Conservation (phyloP, 2,888 invertebrate genomes). For the Sphaerophoria taeniata region DNA sequence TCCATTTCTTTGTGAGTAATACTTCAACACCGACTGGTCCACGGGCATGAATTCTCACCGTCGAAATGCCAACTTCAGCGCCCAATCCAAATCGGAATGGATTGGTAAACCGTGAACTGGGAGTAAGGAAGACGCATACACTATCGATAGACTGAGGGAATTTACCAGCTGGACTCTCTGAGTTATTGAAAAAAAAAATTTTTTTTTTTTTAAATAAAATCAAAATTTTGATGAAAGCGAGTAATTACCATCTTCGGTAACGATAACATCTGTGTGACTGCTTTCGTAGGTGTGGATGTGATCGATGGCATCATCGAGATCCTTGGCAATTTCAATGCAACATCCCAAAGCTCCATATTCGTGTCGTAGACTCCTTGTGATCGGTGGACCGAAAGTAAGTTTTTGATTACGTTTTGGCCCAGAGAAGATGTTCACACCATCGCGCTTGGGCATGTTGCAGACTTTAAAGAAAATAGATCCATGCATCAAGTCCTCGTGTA, state of each 20-base stretch:
- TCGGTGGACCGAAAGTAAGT: constrained; percentile 97
- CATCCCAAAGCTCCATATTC: constrained; percentile 98
- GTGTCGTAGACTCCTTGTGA: constrained; percentile 93
- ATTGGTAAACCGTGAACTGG: constrained; percentile 97
- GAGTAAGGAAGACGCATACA: constrained; percentile 99
- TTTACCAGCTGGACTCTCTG: constrained; percentile 84
- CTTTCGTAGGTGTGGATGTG: constrained; percentile 98
- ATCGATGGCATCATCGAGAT: constrained; percentile 93
- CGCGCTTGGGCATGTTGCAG: constrained; percentile 94
- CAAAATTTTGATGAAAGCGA: background rate
- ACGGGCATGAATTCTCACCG: constrained; percentile 92
- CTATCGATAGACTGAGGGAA: constrained; percentile 96
- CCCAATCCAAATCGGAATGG: constrained; percentile 98
- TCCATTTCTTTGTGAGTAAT: constrained; percentile 98
- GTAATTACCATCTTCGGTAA: constrained; percentile 92
- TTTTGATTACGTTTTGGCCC: constrained; percentile 92
- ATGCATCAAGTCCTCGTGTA: constrained; percentile 93
- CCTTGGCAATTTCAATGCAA: constrained; percentile 96
- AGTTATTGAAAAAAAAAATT: background rate
- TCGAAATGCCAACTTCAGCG: constrained; percentile 95
- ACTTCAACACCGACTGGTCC: constrained; percentile 99
- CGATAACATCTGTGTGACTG: constrained; percentile 97
- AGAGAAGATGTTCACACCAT: constrained; percentile 94
- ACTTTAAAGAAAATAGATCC: constrained; percentile 92
- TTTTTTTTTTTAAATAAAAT: background rate